Percentiles rank a stretch among this genome's conserved stretches.
phyloP scores from a whole-genome alignment of 2,888 invertebrate genomes.

The Aricia artaxerxes region DNA sequence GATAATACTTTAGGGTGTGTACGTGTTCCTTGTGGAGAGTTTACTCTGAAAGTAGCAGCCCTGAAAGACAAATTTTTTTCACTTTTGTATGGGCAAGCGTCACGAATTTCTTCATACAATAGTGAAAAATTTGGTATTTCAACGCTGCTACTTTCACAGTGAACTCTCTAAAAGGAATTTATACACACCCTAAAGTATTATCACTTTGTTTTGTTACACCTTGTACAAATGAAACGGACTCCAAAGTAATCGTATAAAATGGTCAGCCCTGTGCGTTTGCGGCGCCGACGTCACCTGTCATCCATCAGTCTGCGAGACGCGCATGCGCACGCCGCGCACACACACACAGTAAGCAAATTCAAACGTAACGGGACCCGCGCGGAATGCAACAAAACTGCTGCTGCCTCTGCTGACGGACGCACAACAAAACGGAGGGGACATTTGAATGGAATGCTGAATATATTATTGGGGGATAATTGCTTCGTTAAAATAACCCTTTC shows the following conservation, averaged over 20 bases:
- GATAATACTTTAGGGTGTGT: too few relatives aligned
- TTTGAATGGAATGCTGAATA: constrained; percentile 60
- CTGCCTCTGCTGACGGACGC: constrained; percentile 51
- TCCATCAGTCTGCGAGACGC: constrained; percentile 77
- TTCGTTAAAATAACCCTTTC: constrained; percentile 20
- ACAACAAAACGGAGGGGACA: constrained; percentile 58
- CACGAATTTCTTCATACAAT: neutral
- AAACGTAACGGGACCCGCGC: constrained; percentile 72
- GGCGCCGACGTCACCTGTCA: constrained; percentile 77
- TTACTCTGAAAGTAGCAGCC: too few relatives aligned
- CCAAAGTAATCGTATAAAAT: neutral
- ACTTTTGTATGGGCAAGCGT: too few relatives aligned
- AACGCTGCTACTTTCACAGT: too few relatives aligned
- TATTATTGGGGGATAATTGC: constrained; percentile 43
- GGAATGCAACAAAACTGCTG: constrained; percentile 72
- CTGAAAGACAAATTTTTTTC: too few relatives aligned
- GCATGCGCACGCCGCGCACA: constrained; percentile 54
- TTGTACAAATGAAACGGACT: neutral
- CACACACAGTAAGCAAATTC: constrained; percentile 58
- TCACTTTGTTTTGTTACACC: too few relatives aligned
- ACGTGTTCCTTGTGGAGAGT: too few relatives aligned
- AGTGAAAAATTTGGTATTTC: neutral
- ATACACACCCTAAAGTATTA: too few relatives aligned
- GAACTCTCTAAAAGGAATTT: too few relatives aligned
- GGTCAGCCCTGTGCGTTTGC: constrained; percentile 43